Evolutionary conservation across 2,113 vertebrate genomes (phyloP).

Genomic region (Athene noctua): DNA sequence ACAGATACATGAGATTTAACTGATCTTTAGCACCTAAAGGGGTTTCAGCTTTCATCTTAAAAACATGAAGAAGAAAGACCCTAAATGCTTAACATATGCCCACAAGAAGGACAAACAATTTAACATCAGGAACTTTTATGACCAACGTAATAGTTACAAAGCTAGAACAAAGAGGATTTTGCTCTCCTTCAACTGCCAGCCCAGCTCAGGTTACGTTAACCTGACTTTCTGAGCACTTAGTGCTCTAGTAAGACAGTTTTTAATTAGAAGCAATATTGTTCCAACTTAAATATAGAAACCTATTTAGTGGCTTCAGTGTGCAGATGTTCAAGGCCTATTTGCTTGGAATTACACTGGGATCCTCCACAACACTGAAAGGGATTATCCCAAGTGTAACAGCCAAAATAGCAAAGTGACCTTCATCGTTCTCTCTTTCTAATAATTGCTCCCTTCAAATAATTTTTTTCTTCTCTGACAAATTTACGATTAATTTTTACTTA

Average conservation of each 20-base stretch:
- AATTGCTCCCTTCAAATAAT: neutral
- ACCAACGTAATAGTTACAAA: neutral
- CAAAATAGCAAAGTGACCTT: conserved; percentile 61
- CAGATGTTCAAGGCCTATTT: conserved; percentile 23
- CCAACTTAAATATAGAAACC: conserved; percentile 60
- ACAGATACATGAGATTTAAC: neutral
- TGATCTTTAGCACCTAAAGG: neutral
- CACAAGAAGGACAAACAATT: neutral
- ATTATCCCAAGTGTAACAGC: conserved; percentile 50
- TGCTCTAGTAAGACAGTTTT: conserved; percentile 24
- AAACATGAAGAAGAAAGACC: neutral
- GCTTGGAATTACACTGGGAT: conserved; percentile 23
- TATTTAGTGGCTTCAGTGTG: conserved; percentile 33
- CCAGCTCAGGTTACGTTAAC: conserved; percentile 5
- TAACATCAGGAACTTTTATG: neutral
- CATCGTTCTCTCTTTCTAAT: neutral
- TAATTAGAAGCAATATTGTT: conserved; percentile 53
- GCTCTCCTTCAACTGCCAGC: neutral
- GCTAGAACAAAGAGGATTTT: neutral
- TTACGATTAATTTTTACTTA: neutral
- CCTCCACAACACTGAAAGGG: neutral
- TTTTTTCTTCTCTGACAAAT: neutral
- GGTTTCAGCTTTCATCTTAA: neutral
- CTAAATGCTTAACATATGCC: neutral
- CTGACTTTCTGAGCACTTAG: neutral